A percentile compares a stretch with the other conserved stretches of the same genome.
These are phyloP conservation scores for Narcine bancroftii DNA, from an alignment of 2,113 vertebrate species.

Conservation along the genomic window DNA sequence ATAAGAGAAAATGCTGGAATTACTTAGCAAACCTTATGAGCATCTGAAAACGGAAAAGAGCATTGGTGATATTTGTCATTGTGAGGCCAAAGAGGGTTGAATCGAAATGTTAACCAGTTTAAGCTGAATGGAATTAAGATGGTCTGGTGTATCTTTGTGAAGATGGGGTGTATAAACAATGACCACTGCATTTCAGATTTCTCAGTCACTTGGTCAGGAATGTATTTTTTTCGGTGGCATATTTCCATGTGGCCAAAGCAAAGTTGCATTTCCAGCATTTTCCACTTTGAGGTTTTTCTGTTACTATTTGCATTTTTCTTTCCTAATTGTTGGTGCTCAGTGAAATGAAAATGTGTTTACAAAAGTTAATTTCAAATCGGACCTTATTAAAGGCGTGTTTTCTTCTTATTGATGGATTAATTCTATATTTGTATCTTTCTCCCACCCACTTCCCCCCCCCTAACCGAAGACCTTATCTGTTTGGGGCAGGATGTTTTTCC, in stretches of 20 bases:
- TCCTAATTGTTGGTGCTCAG: not conserved
- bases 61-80: not conserved
- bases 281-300: not conserved
- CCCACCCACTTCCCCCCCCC: constrained; percentile 60
- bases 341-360: not conserved
- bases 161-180: not conserved
- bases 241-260: not conserved
- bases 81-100: not conserved
- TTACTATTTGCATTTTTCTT: not conserved
- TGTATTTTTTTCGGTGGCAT: not conserved
- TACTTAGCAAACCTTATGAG: not conserved
- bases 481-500: constrained; percentile 99
- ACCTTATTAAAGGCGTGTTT: not conserved
- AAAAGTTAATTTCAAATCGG: not conserved
- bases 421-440: constrained; percentile 81
- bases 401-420: constrained; percentile 30
- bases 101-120: not conserved
- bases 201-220: not conserved
- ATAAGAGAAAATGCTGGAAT: constrained; percentile 7
- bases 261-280: not conserved
- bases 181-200: not conserved
- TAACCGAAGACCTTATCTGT: constrained; percentile 95
- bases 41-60: not conserved
- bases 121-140: not conserved
- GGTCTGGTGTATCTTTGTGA: not conserved